Evolutionary conservation across 2,113 vertebrate species (phyloP), one percentile per base, ranked within the genome.

Genomic region (Silurus glanis): DNA sequence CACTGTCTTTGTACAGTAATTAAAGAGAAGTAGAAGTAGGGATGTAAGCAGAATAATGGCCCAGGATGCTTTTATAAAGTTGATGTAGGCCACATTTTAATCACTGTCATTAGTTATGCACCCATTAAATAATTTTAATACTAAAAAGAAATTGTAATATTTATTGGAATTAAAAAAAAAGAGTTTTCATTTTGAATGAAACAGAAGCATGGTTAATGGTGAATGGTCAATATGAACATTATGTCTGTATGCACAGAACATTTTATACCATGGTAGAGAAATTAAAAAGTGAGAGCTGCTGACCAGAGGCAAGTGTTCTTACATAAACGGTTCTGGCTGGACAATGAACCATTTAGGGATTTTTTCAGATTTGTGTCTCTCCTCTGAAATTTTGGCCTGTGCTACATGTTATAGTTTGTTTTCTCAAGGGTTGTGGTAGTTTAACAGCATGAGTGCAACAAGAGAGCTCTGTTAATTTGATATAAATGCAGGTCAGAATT

Each of bases 141-240:
- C 80, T 28, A 85, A 85, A 86, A 82, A 82, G 78, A 85, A 86
- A 87, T 17, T 89, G 37, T 82, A 37, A 79, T 94, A 93, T 93
- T 94, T 94, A 93, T 93, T 94, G 92, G 91, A 91, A 92, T 94
- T 91, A 89, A 56, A 87, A 90, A 82, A 56, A 59, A 89, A 82
- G 17, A 61, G 85, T 87, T 78, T 59, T 79, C 59, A 75, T 85
- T 88, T 88, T 90, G 80, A 82, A 66, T 83, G 91, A 90, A 69
- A 16, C 66, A 3, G 7, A 80, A 21, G 45, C 16, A 59, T 45
- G 17, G 37, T 2, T 2, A 61, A 47, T 61, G 61, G 61, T 47
- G 17, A 80, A 56, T 8, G 76, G n/a, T 58, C 25, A 58, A 58
- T 58, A 9, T 19, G 14, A 14, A 45, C 13, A 59, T 59, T 45